A percentile compares a stretch with the other conserved stretches of the same genome.
These are phyloP conservation scores for Pleuronectes platessa DNA, from an alignment of 2,113 vertebrate species.

Conservation along the genomic window DNA sequence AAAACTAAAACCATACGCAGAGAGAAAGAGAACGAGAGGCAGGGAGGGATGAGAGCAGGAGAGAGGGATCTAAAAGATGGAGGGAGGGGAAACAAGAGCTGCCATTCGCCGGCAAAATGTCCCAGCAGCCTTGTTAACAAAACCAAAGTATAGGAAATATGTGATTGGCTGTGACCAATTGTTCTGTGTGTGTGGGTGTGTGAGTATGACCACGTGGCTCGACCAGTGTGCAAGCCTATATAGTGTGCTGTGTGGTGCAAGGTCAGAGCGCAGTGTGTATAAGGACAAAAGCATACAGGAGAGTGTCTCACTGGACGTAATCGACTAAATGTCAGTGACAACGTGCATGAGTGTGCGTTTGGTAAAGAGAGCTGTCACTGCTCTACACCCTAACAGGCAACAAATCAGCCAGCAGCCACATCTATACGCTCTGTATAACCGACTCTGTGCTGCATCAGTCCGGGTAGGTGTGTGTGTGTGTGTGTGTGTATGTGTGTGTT, in stretches of 20 bases:
- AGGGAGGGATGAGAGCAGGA: background rate
- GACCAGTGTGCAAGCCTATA: background rate
- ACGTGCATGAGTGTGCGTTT: background rate
- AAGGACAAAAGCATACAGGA: background rate
- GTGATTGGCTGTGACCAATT: constrained; percentile 44
- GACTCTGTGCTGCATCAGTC: constrained; percentile 10
- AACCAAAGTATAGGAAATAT: constrained; percentile 54
- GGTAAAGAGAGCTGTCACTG: constrained; percentile 40
- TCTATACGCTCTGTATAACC: constrained; percentile 49
- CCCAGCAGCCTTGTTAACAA: constrained; percentile 56
- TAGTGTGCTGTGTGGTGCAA: background rate
- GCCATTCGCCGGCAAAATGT: constrained; percentile 44
- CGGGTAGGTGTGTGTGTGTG: background rate
- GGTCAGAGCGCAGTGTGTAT: background rate
- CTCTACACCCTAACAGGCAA: constrained; percentile 65
- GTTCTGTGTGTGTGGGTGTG: constrained; percentile 9
- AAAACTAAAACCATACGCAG: constrained; percentile 73
- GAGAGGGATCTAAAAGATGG: constrained; percentile 47
- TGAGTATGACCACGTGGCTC: constrained; percentile 16
- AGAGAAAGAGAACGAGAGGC: background rate
- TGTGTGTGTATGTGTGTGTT: background rate
- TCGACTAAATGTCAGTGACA: constrained; percentile 3
- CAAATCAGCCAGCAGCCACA: constrained; percentile 75
- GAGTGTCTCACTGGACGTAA: constrained; percentile 14
- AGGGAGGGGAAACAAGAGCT: constrained; percentile 50